A percentile compares a stretch with the other conserved stretches of the same genome.
Conservation (phyloP, 2,888 invertebrate species). For the Thymelicus acteon region DNA sequence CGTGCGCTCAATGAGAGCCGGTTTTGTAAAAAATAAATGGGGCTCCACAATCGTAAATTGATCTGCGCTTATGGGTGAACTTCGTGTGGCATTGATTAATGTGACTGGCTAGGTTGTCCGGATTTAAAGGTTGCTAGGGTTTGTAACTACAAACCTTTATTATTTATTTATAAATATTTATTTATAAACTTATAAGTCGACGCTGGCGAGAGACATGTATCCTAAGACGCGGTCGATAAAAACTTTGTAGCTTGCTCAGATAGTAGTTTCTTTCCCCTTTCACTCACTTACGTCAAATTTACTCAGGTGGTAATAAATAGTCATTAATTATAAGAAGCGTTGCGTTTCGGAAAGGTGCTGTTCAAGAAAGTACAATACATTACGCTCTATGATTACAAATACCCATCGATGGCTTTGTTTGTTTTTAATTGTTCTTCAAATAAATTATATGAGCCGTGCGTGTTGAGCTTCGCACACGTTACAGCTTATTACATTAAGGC, state of each 20-base stretch:
- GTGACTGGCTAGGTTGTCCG: background rate
- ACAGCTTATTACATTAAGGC: too few relatives aligned
- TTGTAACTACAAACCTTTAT: too few relatives aligned
- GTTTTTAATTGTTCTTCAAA: too few relatives aligned
- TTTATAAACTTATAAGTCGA: background rate
- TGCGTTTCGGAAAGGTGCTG: too few relatives aligned
- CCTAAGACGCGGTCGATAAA: background rate
- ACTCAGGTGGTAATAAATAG: too few relatives aligned
- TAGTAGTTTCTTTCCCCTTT: background rate
- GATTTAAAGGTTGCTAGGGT: background rate
- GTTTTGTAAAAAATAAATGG: slow-evolving; percentile 23
- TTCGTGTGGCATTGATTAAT: background rate
- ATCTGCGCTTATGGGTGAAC: slow-evolving; percentile 8
- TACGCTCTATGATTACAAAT: too few relatives aligned
- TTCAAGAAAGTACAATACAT: too few relatives aligned
- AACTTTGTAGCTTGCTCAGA: background rate
- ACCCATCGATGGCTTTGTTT: too few relatives aligned
- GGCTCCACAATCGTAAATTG: slow-evolving; percentile 6
- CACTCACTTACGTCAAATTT: background rate
- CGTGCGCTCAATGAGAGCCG: slow-evolving; percentile 18
- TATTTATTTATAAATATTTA: too few relatives aligned
- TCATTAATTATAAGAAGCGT: too few relatives aligned
- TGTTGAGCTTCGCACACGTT: too few relatives aligned
- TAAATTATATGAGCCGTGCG: too few relatives aligned
- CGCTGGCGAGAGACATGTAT: background rate